Base-by-base conservation (phyloP, 2,888 invertebrate species). In the Crepidodera aurea region DNA sequence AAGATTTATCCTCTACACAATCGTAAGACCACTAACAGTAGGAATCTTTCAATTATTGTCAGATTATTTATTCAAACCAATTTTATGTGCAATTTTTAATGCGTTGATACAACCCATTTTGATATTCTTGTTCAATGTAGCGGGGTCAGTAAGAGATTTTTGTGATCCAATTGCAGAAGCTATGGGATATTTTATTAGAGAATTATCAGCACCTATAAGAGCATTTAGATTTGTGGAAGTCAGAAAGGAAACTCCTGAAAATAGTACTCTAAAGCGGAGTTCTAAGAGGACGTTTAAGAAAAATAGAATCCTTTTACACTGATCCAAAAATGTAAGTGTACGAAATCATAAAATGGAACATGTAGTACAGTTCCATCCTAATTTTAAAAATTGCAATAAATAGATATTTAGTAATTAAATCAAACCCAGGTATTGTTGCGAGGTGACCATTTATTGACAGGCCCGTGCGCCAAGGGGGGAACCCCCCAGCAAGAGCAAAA, bases 31-130 rank as follows among this genome's bases (percentile, higher is more conserved):
- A 0, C 71, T 88, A 12, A 81, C 86, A 0, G 83, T 88, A 34
- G 89, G 88, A 1, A 71, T 87, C 15, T 72, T 88, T 1, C 88
- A 89, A 74, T 76, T 88, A 69, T 75, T 83, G 4, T 86, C 90
- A 0, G 91, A 92, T 81, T 88, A 88, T 71, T 84, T 86, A 71
- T 77, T 88, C 63, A 90, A 89, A 78, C 91, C 91, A 7, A 76
- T 86, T 48, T 74, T 89, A 59, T 85, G 88, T 4, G 85, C 87
- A 37, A 54, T 85, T 19, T 88, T 87, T 73, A 88, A 88, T 80
- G 88, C 88, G 2, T 72, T 88, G 42, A 77, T 90, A 65, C 91
- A 89, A 73, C 91, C 92, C 12, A 78, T 86, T 29, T 77, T 91
- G 67, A 89, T 90, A 73, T 84, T 89, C 70, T 69, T 85, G 7